A percentile compares a stretch with the other conserved stretches of the same genome.
These are phyloP conservation scores for Lithophane leautieri DNA, from an alignment of 2,888 invertebrate genomes.

Conservation along the genomic window DNA sequence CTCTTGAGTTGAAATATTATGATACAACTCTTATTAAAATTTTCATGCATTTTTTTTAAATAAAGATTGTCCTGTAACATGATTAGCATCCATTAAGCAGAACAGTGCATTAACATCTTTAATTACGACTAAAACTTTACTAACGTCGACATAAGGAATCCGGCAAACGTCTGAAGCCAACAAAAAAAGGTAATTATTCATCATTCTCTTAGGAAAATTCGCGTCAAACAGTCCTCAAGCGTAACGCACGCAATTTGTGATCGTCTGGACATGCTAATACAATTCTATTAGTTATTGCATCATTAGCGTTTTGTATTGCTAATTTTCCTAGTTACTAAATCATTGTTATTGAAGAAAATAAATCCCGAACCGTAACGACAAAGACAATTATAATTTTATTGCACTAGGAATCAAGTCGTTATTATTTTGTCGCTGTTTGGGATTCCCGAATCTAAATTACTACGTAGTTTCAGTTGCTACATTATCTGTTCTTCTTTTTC, in stretches of 20 bases:
- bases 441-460: background rate
- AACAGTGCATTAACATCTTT: slow-evolving; percentile 27
- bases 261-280: slow-evolving; percentile 28
- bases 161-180: slow-evolving; percentile 39
- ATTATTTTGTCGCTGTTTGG: background rate
- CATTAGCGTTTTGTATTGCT: slow-evolving; percentile 19
- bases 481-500: background rate
- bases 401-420: background rate
- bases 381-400: slow-evolving; percentile 3
- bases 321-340: slow-evolving; percentile 34
- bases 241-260: slow-evolving; percentile 56
- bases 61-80: background rate
- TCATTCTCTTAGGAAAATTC: slow-evolving; percentile 35
- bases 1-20: background rate
- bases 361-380: too few species aligned
- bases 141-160: slow-evolving; percentile 51
- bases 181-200: slow-evolving; percentile 28
- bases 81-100: slow-evolving; percentile 31
- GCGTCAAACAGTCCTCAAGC: slow-evolving; percentile 42
- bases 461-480: background rate
- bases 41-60: background rate
- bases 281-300: slow-evolving; percentile 41
- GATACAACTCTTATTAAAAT: background rate
- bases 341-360: background rate
- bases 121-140: slow-evolving; percentile 30